Percentiles rank a stretch among this genome's conserved stretches.
These are phyloP conservation scores for Eustalomyia histrio DNA, from an alignment of 2,888 invertebrate genomes.

Conservation along the genomic window DNA sequence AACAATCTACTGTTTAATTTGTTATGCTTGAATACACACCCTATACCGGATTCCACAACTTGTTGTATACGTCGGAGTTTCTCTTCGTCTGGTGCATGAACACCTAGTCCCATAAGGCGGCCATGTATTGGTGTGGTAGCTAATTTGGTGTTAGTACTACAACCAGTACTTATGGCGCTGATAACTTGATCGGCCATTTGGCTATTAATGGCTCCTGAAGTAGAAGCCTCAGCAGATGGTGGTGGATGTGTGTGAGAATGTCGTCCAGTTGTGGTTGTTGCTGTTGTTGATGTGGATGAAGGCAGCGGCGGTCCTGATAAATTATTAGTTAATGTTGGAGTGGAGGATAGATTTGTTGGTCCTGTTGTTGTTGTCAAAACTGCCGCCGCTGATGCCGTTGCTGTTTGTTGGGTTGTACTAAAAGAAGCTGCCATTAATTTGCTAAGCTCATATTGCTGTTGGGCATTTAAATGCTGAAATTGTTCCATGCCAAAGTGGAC, in stretches of 20 bases:
- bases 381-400: not conserved
- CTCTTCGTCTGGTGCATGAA: slow-evolving; percentile 73
- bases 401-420: slow-evolving; percentile 41
- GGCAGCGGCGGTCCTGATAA: not conserved
- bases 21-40: slow-evolving; percentile 71
- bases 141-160: slow-evolving; percentile 42
- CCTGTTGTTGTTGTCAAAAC: slow-evolving; percentile 31
- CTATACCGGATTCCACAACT: slow-evolving; percentile 76
- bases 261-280: slow-evolving; percentile 29
- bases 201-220: slow-evolving; percentile 72
- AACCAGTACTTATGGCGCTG: slow-evolving; percentile 70
- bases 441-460: slow-evolving; percentile 73
- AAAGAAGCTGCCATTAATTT: slow-evolving; percentile 70
- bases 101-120: slow-evolving; percentile 67
- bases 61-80: slow-evolving; percentile 76
- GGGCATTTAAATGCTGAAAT: slow-evolving; percentile 69
- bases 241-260: slow-evolving; percentile 36
- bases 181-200: slow-evolving; percentile 76
- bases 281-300: not conserved
- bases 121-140: slow-evolving; percentile 63
- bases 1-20: not conserved
- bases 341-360: slow-evolving; percentile 60
- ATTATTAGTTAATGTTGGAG: slow-evolving; percentile 30
- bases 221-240: slow-evolving; percentile 35
- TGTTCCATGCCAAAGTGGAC: slow-evolving; percentile 69